phyloP scores from a whole-genome alignment of 2,888 invertebrate genomes.

The Cyclophora albipunctata region DNA sequence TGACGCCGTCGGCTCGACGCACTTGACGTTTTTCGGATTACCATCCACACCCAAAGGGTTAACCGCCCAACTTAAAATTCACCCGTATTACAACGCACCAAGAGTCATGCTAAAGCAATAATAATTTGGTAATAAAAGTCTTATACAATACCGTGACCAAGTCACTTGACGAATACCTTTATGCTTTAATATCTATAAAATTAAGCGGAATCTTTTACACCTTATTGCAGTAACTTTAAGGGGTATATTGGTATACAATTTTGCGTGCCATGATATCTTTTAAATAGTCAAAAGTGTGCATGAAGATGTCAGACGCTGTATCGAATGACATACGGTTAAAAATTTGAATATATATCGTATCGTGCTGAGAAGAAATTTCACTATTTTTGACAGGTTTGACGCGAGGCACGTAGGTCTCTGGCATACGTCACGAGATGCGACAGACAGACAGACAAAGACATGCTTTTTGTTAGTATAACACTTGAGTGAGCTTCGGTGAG shows the following conservation, averaged over 20 bases:
- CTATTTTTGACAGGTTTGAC: conserved; percentile 58
- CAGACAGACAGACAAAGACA: conserved; percentile 35
- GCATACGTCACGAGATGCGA: conserved; percentile 27
- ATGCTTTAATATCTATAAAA: conserved; percentile 27
- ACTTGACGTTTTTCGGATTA: conserved; percentile 41
- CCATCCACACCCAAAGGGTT: conserved; percentile 44
- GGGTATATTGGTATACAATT: conserved; percentile 15
- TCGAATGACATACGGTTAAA: conserved; percentile 61
- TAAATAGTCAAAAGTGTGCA: conserved; percentile 29
- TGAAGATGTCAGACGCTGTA: conserved; percentile 65
- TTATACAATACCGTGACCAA: conserved; percentile 49
- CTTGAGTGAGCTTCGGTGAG: conserved; percentile 21
- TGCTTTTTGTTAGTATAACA: conserved; percentile 39
- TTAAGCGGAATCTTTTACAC: not conserved
- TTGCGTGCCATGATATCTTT: conserved; percentile 24
- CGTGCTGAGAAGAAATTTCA: conserved; percentile 66
- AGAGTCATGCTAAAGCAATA: conserved; percentile 11
- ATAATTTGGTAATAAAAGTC: conserved; percentile 22
- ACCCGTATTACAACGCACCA: conserved; percentile 14
- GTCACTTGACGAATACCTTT: conserved; percentile 63
- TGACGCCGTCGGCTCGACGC: conserved; percentile 58
- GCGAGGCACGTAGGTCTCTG: conserved; percentile 30
- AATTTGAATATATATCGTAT: conserved; percentile 63
- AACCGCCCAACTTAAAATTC: conserved; percentile 22
- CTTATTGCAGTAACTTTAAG: conserved; percentile 5